These are phyloP conservation scores for Atrina japonica DNA, from an alignment of 2,888 invertebrate species.

Conservation along the genomic window DNA sequence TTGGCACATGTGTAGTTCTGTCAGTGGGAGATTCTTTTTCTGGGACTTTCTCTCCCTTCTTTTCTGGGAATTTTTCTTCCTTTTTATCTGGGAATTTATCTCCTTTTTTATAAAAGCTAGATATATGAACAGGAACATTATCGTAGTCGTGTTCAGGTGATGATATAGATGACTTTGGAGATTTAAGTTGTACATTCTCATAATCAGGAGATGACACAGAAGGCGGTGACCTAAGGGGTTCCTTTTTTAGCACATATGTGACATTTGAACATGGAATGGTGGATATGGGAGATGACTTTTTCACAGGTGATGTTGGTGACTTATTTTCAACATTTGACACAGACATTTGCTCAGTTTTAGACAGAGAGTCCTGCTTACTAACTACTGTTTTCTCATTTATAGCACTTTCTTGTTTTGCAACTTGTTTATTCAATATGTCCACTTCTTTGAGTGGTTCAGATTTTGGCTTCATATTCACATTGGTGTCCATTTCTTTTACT, in stretches of 20 bases:
- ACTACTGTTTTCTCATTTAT: neutral
- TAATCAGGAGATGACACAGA: slow-evolving; percentile 19
- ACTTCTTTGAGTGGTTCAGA: slow-evolving; percentile 21
- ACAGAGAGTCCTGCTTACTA: no score
- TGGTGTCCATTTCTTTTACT: neutral
- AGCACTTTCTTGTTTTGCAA: neutral
- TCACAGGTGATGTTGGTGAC: slow-evolving; percentile 10
- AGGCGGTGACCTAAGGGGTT: slow-evolving; percentile 52
- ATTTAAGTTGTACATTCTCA: slow-evolving; percentile 25
- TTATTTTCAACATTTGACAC: neutral
- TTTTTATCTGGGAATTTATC: slow-evolving; percentile 22
- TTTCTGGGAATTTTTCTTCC: slow-evolving; percentile 14
- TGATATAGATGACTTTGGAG: slow-evolving; percentile 11
- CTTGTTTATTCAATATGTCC: neutral
- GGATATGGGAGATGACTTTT: slow-evolving; percentile 14
- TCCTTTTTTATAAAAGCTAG: slow-evolving; percentile 4
- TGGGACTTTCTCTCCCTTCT: slow-evolving; percentile 21
- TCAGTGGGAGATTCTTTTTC: slow-evolving; percentile 12
- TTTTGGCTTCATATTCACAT: slow-evolving; percentile 2
- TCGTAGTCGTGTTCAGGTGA: slow-evolving; percentile 28
- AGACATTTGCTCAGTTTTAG: slow-evolving; percentile 12
- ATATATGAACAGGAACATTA: slow-evolving; percentile 7
- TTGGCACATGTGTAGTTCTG: no score
- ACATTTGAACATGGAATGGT: slow-evolving; percentile 18
- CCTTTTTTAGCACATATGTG: slow-evolving; percentile 59